A percentile compares a stretch with the other conserved stretches of the same genome.
phyloP scores from a whole-genome alignment of 2,888 invertebrate species.

The Crocallis elinguaria region DNA sequence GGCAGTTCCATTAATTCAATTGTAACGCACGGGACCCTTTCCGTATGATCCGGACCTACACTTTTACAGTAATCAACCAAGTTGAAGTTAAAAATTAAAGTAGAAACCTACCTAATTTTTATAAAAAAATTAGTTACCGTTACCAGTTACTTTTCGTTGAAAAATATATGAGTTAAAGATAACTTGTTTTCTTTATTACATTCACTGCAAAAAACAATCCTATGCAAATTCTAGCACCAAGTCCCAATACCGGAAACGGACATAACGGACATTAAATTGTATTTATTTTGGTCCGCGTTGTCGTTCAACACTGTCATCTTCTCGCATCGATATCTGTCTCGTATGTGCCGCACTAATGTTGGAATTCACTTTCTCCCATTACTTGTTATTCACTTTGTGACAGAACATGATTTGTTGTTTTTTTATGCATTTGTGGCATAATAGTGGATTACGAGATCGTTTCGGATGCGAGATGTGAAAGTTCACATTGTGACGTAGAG shows the following conservation, averaged over 20 bases:
- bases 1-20: too few relatives aligned
- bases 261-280: not conserved
- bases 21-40: too few relatives aligned
- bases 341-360: not conserved
- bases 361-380: conserved; percentile 25
- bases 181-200: not conserved
- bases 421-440: conserved; percentile 13
- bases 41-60: too few relatives aligned
- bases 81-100: too few relatives aligned
- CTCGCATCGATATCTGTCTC: conserved; percentile 17
- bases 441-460: conserved; percentile 17
- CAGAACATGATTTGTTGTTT: conserved; percentile 19
- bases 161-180: too few relatives aligned
- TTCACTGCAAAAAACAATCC: not conserved
- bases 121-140: too few relatives aligned
- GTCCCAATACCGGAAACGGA: conserved; percentile 9
- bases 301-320: conserved; percentile 14
- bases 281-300: not conserved
- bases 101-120: too few relatives aligned
- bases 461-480: conserved; percentile 18
- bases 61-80: too few relatives aligned
- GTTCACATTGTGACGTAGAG: conserved; percentile 12
- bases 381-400: conserved; percentile 20
- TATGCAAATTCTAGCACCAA: not conserved
- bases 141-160: too few relatives aligned